Evolutionary conservation across 2,888 invertebrate genomes (phyloP).

Genomic region (Tuta absoluta): DNA sequence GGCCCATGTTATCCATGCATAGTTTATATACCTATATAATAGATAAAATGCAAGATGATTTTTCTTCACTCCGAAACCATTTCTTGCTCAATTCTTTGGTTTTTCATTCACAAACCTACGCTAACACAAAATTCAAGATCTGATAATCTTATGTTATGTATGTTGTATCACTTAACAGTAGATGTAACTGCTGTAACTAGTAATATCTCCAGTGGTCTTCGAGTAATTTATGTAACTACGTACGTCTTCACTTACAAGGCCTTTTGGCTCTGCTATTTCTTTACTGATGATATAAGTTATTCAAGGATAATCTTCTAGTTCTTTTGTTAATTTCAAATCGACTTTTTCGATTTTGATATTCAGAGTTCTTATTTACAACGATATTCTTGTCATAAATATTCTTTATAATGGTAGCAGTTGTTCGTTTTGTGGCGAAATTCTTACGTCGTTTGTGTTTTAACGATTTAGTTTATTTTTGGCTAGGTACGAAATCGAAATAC

Average conservation of each 20-base stretch:
- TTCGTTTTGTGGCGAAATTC: no score
- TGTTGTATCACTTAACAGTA: slow-evolving; percentile 29
- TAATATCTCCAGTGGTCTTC: not conserved
- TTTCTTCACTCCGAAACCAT: not conserved
- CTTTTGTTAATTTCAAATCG: not conserved
- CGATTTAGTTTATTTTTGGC: no score
- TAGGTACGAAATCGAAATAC: no score
- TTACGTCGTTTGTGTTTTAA: no score
- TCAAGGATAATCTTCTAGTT: not conserved
- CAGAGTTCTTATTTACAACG: not conserved
- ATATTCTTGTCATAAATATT: not conserved
- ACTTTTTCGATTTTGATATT: not conserved
- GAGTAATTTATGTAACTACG: not conserved
- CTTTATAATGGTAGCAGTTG: no score
- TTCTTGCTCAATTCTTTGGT: not conserved
- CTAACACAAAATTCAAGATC: slow-evolving; percentile 31
- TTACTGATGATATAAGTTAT: not conserved
- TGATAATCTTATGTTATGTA: slow-evolving; percentile 34
- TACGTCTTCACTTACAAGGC: slow-evolving; percentile 6
- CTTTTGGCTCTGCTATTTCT: not conserved
- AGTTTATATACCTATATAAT: no score
- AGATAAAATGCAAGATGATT: no score
- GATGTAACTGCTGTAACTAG: slow-evolving; percentile 1
- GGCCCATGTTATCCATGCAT: no score
- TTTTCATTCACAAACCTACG: slow-evolving; percentile 17